Evolutionary conservation across 2,888 invertebrate genomes (phyloP), one percentile per base, ranked within the genome.

Genomic region (Lacanobia wlatinum): DNA sequence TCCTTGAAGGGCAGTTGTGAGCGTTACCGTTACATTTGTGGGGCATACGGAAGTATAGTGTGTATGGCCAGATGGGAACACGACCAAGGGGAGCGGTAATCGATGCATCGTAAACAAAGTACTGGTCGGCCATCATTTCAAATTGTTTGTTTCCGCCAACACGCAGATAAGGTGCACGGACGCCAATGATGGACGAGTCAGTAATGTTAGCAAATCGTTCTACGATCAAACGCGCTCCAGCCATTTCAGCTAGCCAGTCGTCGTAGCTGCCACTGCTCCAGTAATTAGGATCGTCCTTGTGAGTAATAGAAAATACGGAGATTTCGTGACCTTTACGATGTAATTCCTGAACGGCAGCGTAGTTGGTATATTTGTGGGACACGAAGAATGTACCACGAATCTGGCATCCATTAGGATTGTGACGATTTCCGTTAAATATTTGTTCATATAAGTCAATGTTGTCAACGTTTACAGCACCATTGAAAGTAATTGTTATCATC

Each of bases 21-120:
- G 98, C 98, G 92, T 99, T 99, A 80, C 98, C 98, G 93, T 98
- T 98, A 93, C 99, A 99, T 93, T 98, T 98, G 96, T 99, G 99
- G 0, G 99, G 98, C 98, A 99, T 98, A 80, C 98, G 97, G 97
- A 98, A 99, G 96, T 99, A 99, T 38, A 99, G 96, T 4, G 99
- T 99, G 96, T 99, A 99, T 0, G 99, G 99, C 99, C 99, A 99
- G 92, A 98, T 98, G 66, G 99, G 99, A 40, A 98, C 98, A 63
- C 98, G 98, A 50, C 98, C 97, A 70, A 98, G 96, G 0, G 98
- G 98, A 40, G 99, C 99, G 1, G 98, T 98, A 90, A 99, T 99
- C 16, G 99, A 99, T 38, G 99, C 98, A 92, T 99, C 99, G 92
- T 99, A 99, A 10, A 98, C 98, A 93, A 99, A 99, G 95, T 98